These are phyloP conservation scores for Ondatra zibethicus DNA, from an alignment of 2,113 vertebrate genomes.

Conservation along the genomic window DNA sequence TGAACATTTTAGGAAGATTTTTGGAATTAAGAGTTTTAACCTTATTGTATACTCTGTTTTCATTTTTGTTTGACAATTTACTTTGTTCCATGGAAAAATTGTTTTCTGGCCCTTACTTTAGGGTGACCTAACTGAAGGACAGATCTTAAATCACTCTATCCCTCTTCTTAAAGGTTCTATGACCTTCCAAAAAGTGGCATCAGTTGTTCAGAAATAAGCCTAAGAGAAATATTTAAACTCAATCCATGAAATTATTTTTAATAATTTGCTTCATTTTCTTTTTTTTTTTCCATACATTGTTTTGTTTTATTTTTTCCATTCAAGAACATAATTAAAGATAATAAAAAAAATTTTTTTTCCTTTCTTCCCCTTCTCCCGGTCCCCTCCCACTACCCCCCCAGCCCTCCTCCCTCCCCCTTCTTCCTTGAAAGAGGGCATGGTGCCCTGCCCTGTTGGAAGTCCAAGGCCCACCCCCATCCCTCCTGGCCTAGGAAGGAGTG, in stretches of 20 bases:
- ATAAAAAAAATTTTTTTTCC: no score
- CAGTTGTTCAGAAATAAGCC: background rate
- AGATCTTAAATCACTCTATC: background rate
- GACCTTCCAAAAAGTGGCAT: background rate
- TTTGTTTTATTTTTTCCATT: no score
- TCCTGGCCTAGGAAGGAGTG: no score
- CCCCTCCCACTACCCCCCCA: no score
- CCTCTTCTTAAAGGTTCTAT: background rate
- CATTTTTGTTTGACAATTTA: background rate
- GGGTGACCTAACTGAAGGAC: no score
- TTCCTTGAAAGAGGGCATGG: no score
- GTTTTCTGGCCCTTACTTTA: background rate
- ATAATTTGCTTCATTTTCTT: background rate
- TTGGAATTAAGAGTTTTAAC: background rate
- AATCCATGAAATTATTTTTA: background rate
- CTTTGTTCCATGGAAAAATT: background rate
- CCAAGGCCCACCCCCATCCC: no score
- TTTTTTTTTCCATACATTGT: no score
- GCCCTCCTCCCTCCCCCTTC: no score
- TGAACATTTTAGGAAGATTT: background rate
- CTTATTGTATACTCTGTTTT: background rate
- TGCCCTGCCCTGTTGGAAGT: no score
- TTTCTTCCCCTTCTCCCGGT: no score
- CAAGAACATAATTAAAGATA: no score
- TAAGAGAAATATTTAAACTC: background rate